These are phyloP conservation scores for Sardinella longiceps DNA, from an alignment of 2,797 vertebrate genomes.

Conservation along the genomic window DNA sequence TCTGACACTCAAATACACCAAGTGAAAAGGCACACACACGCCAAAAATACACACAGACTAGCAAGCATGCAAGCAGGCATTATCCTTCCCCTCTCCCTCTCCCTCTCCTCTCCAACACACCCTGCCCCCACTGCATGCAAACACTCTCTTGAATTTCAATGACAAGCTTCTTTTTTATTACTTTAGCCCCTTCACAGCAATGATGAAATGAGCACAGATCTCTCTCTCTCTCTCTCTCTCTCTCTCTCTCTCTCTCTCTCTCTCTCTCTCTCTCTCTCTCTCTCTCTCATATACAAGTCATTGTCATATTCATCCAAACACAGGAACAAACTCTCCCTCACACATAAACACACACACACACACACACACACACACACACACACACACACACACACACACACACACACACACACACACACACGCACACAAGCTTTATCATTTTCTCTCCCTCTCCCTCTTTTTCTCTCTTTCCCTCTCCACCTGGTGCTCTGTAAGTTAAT, in stretches of 20 bases:
- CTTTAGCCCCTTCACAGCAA: background rate
- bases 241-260: background rate
- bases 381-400: background rate
- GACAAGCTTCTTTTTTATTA: slow-evolving; percentile 17
- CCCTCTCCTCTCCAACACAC: background rate
- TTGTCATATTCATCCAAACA: too few species aligned
- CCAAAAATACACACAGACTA: background rate
- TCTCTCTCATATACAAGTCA: too few species aligned
- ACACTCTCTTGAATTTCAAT: slow-evolving; percentile 14
- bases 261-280: background rate
- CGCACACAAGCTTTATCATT: background rate
- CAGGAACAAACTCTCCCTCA: background rate
- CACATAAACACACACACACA: background rate
- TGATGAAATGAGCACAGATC: background rate
- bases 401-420: too few species aligned
- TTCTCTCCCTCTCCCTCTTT: background rate
- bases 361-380: background rate
- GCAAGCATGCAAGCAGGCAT: background rate
- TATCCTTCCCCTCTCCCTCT: background rate
- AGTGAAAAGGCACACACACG: background rate
- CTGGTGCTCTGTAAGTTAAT: slow-evolving; percentile 43
- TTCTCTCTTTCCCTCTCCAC: background rate
- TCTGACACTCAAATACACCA: background rate
- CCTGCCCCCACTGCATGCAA: background rate
- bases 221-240: slow-evolving; percentile 4